Evolutionary conservation across 2,113 vertebrate genomes (phyloP), one percentile per base, ranked within the genome.

Genomic region (Plotosus lineatus): DNA sequence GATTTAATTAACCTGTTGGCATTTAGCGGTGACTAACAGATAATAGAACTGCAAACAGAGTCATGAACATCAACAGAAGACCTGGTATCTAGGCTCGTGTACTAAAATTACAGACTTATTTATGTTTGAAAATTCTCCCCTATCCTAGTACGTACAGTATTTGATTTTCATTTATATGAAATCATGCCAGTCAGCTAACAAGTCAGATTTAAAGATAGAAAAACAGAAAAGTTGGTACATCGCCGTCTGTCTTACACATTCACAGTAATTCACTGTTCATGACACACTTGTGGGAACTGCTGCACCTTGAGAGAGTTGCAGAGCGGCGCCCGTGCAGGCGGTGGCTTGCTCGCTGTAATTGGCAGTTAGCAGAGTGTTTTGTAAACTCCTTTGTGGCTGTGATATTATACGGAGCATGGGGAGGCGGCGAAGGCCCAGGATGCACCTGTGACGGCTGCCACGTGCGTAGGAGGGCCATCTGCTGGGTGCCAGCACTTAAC

Each of bases 401-500:
- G 83, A 84, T 86, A 83, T 85, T 86, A 84, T 86, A 74, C 26
- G 66, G 79, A 38, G 76, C 53, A 33, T 50, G 56, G 66, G 78
- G 73, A 81, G 55, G 79, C 40, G 63, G 33, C 42, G 61, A 55
- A 48, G 60, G 74, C 74, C 68, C 79, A 71, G 53, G 78, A 71
- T 83, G 81, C 87, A 87, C 87, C 87, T 87, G 87, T 81, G 73
- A 56, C 53, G 65, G 48, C 78, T 82, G 87, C 78, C 80, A 84
- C 78, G 21, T 48, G 85, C 75, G 84, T 87, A 71, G 87, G 87
- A 87, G 87, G 77, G 86, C 81, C 87, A 88, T 87, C 86, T 88
- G 87, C 84, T 74, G 80, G 80, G 82, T 82, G 80, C 63, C 40
- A 48, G 42, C 75, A 51, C 77, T 33, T 58, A 60, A 38, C 69